A percentile compares a stretch with the other conserved stretches of the same genome.
phyloP scores from a whole-genome alignment of 35 echinoderm and acorn worm genomes.

The Apostichopus japonicus region DNA sequence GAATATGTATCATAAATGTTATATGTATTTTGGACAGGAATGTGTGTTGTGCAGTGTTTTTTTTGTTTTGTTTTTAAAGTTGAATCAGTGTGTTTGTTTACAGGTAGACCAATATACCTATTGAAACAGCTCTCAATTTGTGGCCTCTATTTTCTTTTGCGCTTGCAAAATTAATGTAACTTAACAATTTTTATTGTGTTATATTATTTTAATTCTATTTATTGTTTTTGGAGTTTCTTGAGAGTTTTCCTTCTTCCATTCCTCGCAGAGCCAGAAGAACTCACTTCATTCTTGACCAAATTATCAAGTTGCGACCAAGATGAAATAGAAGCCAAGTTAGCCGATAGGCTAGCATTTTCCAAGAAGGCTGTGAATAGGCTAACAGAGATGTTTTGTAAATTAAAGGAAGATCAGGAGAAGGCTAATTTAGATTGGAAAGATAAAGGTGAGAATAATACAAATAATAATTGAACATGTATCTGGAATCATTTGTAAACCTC shows the following conservation, averaged over 20 bases:
- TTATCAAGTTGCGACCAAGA: conserved; percentile 81
- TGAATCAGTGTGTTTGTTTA: no score
- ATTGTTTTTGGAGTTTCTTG: neutral
- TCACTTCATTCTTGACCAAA: conserved; percentile 74
- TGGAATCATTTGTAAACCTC: no score
- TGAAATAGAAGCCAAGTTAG: conserved; percentile 79
- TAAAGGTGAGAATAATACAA: conserved; percentile 64
- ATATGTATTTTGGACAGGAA: no score
- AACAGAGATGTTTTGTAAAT: conserved; percentile 60
- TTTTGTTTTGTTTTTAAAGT: no score
- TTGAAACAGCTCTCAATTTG: no score
- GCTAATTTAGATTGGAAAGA: conserved; percentile 57
- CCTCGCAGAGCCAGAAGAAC: conserved; percentile 35
- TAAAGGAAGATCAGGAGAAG: conserved; percentile 71
- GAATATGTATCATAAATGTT: no score
- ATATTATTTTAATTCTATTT: neutral
- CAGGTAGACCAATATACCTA: no score
- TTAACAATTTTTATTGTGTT: no score
- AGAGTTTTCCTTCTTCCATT: neutral
- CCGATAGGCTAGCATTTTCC: conserved; percentile 77
- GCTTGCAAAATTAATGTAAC: no score
- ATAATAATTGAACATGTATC: no score
- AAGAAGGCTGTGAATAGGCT: conserved; percentile 77
- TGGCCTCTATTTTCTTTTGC: no score
- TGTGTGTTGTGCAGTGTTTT: no score